Conservation (phyloP, 2,888 invertebrate species). For the Vanessa cardui region DNA sequence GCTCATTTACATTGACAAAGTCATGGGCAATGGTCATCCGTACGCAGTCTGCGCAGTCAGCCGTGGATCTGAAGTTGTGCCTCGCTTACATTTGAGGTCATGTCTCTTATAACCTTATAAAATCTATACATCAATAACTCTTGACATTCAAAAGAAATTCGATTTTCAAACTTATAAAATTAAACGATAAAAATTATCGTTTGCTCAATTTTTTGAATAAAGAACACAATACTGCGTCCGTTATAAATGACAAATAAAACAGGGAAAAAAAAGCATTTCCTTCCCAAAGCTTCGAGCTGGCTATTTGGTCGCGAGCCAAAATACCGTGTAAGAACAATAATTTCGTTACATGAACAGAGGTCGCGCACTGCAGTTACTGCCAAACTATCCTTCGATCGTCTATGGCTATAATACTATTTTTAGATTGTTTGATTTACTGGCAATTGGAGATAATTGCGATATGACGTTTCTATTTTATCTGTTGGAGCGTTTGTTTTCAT, state of each 20-base stretch:
- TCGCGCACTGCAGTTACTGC: constrained; percentile 27
- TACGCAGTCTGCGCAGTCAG: not conserved
- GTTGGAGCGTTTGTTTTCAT: not conserved
- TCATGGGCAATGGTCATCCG: constrained; percentile 2
- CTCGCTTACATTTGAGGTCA: no score
- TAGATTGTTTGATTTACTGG: constrained; percentile 8
- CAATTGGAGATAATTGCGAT: not conserved
- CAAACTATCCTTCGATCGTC: constrained; percentile 20
- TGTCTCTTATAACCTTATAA: no score
- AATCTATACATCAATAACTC: no score
- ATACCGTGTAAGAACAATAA: constrained; percentile 23
- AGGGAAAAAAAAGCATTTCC: constrained; percentile 23
- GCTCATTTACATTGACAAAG: constrained; percentile 5
- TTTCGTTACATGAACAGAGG: constrained; percentile 23
- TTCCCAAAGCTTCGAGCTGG: constrained; percentile 13
- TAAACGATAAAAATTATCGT: no score
- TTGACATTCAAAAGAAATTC: no score
- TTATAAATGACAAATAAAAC: constrained; percentile 2
- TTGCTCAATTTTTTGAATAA: no score
- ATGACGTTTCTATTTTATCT: not conserved
- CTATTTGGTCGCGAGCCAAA: constrained; percentile 27
- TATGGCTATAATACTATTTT: constrained; percentile 15
- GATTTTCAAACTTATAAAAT: no score
- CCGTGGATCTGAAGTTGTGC: not conserved
- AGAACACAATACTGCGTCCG: no score